Evolutionary conservation across 2,888 invertebrate species (phyloP), one percentile per base, ranked within the genome.

Genomic region (Tipula unca): DNA sequence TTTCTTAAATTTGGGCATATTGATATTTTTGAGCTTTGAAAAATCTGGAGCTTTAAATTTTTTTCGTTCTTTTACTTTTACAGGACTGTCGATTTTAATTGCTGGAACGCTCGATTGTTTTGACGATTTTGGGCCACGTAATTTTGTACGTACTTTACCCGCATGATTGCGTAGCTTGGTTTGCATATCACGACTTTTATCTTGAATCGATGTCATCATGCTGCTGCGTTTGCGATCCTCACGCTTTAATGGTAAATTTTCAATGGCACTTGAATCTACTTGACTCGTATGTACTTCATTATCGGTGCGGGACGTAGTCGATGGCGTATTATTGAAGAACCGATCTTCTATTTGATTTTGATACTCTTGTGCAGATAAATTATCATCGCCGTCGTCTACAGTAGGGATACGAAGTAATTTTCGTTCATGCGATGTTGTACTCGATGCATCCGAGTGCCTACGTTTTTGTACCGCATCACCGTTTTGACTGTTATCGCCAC

Each of bases 101-200:
- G 25, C 25, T 0, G 69, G 69, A 8, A 69, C 25, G n/a, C n/a
- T 83, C 1, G 32, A 32, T 13, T 32, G 29, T 32, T 83, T 29
- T n/a, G 83, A 83, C 14, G 83, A 83, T 85, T 92, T 90, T 89
- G 93, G 93, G 5, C 91, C 93, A 88, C 93, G 93, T 86, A 95
- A 89, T 89, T 94, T 94, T 0, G 93, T 93, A 89, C 94, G 94
- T 35, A 96, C 89, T 90, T 94, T 95, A 35, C 94, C 95, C 17
- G 96, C 95, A 89, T 95, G 95, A 54, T 91, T 92, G 88, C 93
- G 94, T 85, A 96, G 88, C 87, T 94, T 94, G 42, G 94, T 93
- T 87, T 94, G 94, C 89, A 94, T 92, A 88, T 92, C 93, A 85
- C 89, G 89, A 14, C 91, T 91, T 88, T 93, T 92, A 86, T 91